Conservation (phyloP, 2,113 vertebrate species). For the Pholis gunnellus region DNA sequence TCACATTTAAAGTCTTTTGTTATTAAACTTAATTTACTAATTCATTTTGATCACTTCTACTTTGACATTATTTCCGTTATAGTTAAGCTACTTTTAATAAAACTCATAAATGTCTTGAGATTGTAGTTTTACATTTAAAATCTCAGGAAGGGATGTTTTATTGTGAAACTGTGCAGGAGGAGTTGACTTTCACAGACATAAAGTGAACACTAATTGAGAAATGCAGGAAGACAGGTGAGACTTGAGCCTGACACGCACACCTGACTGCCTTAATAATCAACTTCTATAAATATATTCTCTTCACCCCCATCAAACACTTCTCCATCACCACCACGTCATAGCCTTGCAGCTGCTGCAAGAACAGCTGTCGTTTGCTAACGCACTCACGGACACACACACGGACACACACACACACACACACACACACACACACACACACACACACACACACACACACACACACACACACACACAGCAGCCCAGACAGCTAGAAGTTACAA, state of each 20-base stretch:
- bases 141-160: no score
- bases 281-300: not conserved
- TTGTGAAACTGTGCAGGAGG: no score
- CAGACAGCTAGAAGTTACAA: not conserved
- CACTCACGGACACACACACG: conserved; percentile 3
- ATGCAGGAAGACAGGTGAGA: not conserved
- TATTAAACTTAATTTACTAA: no score
- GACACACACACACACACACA: not conserved
- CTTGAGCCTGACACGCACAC: conserved; percentile 2
- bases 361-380: conserved; percentile 8
- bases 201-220: no score
- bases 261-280: not conserved
- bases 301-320: conserved; percentile 3
- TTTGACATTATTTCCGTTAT: no score
- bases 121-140: no score
- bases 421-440: not conserved
- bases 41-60: no score
- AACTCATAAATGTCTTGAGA: no score
- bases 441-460: not conserved
- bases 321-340: conserved; percentile 19
- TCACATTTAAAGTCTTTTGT: no score
- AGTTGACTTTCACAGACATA: no score
- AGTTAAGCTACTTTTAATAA: no score
- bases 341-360: conserved; percentile 9
- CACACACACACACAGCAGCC: not conserved